Evolutionary conservation across 1,140 invertebrate genomes (phyloP).

Genomic region (Tetraneura akinire): DNA sequence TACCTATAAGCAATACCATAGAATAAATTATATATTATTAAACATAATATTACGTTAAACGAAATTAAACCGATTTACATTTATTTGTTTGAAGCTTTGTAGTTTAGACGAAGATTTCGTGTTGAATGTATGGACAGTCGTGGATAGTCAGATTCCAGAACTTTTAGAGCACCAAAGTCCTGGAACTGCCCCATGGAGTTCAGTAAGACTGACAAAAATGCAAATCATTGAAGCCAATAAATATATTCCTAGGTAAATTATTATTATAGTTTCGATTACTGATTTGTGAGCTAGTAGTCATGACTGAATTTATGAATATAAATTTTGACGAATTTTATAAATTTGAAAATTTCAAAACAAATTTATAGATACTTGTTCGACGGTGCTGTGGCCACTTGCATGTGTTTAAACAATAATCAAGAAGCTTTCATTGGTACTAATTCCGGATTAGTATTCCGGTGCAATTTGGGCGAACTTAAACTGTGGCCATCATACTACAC

Average conservation of each 20-base stretch:
- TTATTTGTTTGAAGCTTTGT: slow-evolving; percentile 16
- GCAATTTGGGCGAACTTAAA: slow-evolving; percentile 25
- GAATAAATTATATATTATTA: no score
- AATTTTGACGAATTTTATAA: no score
- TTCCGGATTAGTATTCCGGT: slow-evolving; percentile 8
- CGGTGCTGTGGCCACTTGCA: neutral
- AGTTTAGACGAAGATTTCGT: slow-evolving; percentile 40
- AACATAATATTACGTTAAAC: no score
- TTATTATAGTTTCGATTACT: neutral
- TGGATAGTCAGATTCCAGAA: neutral
- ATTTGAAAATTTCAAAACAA: neutral
- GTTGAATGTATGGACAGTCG: neutral
- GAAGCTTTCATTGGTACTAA: slow-evolving; percentile 37
- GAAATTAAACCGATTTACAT: no score
- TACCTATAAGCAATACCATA: no score
- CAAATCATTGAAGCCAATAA: neutral
- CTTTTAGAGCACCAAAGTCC: neutral
- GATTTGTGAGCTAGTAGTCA: no score
- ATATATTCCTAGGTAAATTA: slow-evolving; percentile 38
- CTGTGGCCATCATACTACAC: slow-evolving; percentile 20
- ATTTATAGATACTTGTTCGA: neutral
- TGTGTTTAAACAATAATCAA: neutral
- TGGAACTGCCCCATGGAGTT: slow-evolving; percentile 21
- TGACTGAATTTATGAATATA: no score
- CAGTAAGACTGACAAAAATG: slow-evolving; percentile 1